Conservation (phyloP, 2,113 vertebrate species). For the Corythornis vintsioides region DNA sequence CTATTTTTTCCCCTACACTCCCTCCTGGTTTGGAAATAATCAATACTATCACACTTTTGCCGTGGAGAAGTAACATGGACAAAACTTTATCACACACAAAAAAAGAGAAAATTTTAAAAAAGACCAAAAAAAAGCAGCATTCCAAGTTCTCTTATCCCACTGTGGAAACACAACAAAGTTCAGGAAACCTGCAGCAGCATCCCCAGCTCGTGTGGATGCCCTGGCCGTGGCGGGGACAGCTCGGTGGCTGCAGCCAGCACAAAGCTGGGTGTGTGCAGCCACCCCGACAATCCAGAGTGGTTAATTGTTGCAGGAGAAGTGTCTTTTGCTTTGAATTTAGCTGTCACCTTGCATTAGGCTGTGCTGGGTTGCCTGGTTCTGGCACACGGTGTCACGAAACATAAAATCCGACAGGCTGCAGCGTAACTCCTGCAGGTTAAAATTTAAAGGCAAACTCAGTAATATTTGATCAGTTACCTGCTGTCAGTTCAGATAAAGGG, state of each 20-base stretch:
- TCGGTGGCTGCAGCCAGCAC: neutral
- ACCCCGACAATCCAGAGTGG: neutral
- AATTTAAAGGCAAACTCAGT: slow-evolving; percentile 70
- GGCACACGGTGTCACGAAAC: slow-evolving; percentile 51
- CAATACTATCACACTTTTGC: neutral
- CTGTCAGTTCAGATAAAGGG: slow-evolving; percentile 67
- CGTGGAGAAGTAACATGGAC: neutral
- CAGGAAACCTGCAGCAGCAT: neutral
- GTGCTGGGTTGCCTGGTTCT: slow-evolving; percentile 15
- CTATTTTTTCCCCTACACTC: neutral
- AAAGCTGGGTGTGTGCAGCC: neutral
- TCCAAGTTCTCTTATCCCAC: neutral
- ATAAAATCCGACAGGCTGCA: slow-evolving; percentile 62
- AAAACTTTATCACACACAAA: neutral
- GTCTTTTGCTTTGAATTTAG: slow-evolving; percentile 56
- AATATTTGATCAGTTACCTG: slow-evolving; percentile 75
- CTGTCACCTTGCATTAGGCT: slow-evolving; percentile 64
- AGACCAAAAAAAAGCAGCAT: neutral
- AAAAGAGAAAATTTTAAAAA: neutral
- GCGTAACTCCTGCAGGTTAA: slow-evolving; percentile 30
- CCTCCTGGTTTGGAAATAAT: neutral
- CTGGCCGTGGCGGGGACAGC: neutral
- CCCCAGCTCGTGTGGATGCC: neutral
- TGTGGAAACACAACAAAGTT: neutral
- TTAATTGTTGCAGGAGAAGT: slow-evolving; percentile 33